Percentiles rank a stretch among this genome's conserved stretches.
Conservation (phyloP, 2,797 vertebrate species). For the Anguilla marmorata region DNA sequence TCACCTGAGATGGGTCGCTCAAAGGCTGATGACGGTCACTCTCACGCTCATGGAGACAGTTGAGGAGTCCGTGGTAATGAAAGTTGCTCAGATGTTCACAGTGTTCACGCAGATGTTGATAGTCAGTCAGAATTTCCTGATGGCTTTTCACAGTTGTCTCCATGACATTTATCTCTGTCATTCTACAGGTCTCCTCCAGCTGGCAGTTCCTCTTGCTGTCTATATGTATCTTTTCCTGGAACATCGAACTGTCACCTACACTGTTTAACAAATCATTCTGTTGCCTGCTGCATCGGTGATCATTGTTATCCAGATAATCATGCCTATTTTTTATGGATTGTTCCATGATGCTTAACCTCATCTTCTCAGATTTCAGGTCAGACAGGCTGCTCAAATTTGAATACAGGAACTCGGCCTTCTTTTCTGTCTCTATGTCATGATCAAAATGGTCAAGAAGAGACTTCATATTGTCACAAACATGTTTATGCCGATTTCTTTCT, state of each 20-base stretch:
- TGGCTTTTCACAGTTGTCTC: neutral
- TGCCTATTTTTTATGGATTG: neutral
- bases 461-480: neutral
- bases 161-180: constrained; percentile 7
- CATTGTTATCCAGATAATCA: neutral
- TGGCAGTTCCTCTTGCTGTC: neutral
- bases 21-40: neutral
- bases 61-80: constrained; percentile 36
- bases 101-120: constrained; percentile 6
- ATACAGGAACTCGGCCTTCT: constrained; percentile 2
- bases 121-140: constrained; percentile 15
- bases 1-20: neutral
- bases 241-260: neutral
- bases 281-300: neutral
- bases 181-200: neutral
- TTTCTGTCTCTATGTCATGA: constrained; percentile 21
- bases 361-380: neutral
- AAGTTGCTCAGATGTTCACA: constrained; percentile 27
- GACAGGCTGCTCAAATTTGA: neutral
- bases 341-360: neutral
- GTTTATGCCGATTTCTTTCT: neutral
- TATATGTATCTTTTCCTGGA: constrained; percentile 1
- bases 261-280: neutral
- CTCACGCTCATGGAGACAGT: constrained; percentile 36
- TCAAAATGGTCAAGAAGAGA: constrained; percentile 31